Conservation (phyloP, 2,888 invertebrate genomes). For the Prenolepis imparis region DNA sequence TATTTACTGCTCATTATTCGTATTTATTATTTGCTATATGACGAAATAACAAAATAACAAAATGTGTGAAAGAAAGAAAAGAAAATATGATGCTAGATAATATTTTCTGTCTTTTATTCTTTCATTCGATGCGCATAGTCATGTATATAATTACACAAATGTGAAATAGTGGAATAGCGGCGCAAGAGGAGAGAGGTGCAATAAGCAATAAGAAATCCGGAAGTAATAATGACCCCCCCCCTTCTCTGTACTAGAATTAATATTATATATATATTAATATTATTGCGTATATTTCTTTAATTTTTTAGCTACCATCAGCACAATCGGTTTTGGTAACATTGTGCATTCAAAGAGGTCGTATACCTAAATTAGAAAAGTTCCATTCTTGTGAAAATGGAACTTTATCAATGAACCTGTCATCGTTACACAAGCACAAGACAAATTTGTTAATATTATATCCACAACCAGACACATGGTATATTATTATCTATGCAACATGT, state of each 20-base stretch:
- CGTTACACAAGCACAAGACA: constrained; percentile 73
- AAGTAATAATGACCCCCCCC: background rate
- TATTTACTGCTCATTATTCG: background rate
- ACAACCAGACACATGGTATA: constrained; percentile 86
- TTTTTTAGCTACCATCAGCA: constrained; percentile 73
- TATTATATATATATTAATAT: background rate
- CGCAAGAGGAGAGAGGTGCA: background rate
- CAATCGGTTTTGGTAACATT: constrained; percentile 79
- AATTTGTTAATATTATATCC: constrained; percentile 86
- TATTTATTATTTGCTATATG: background rate
- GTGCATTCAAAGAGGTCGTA: constrained; percentile 83
- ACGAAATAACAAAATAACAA: background rate
- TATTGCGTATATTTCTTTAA: background rate
- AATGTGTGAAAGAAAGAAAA: background rate
- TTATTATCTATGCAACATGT: constrained; percentile 85
- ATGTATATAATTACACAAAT: background rate
- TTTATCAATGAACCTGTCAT: constrained; percentile 80
- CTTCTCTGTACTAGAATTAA: background rate
- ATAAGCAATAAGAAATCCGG: background rate
- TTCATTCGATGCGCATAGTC: background rate
- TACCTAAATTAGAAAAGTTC: constrained; percentile 78
- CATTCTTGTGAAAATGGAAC: constrained; percentile 78
- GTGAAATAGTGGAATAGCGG: background rate
- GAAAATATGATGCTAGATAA: background rate
- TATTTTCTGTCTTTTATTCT: background rate